Evolutionary conservation across 2,888 invertebrate species (phyloP).

Genomic region (Silvanus unidentatus): DNA sequence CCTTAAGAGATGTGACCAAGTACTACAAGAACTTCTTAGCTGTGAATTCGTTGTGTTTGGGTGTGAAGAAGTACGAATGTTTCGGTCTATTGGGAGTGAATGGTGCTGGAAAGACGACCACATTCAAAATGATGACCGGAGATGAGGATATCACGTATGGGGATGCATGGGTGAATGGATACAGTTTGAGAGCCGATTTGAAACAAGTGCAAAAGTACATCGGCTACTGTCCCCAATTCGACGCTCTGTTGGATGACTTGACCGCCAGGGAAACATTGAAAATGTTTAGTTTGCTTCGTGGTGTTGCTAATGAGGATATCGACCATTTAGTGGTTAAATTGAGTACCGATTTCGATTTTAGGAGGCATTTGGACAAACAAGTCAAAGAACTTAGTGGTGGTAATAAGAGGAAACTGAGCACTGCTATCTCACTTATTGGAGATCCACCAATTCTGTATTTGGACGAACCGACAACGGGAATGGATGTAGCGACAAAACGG

Average conservation of each 20-base stretch:
- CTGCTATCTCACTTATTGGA: slow-evolving; percentile 52
- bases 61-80: slow-evolving; percentile 67
- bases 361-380: slow-evolving; percentile 46
- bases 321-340: slow-evolving; percentile 37
- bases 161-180: slow-evolving; percentile 55
- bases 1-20: slow-evolving; percentile 65
- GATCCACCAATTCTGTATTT: slow-evolving; percentile 51
- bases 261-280: slow-evolving; percentile 51
- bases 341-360: slow-evolving; percentile 45
- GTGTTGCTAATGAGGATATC: slow-evolving; percentile 40
- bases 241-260: slow-evolving; percentile 52
- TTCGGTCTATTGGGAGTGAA: slow-evolving; percentile 76
- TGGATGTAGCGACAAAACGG: slow-evolving; percentile 75
- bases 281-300: slow-evolving; percentile 50
- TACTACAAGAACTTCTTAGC: slow-evolving; percentile 65
- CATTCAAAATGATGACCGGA: slow-evolving; percentile 87
- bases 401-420: slow-evolving; percentile 53
- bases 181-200: slow-evolving; percentile 32
- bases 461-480: slow-evolving; percentile 57
- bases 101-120: slow-evolving; percentile 83
- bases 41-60: slow-evolving; percentile 63
- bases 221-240: slow-evolving; percentile 56
- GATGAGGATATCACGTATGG: slow-evolving; percentile 68
- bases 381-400: slow-evolving; percentile 49
- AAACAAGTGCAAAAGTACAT: slow-evolving; percentile 54